phyloP scores from a whole-genome alignment of 2,113 vertebrate species.

The Vireo altiloquus region DNA sequence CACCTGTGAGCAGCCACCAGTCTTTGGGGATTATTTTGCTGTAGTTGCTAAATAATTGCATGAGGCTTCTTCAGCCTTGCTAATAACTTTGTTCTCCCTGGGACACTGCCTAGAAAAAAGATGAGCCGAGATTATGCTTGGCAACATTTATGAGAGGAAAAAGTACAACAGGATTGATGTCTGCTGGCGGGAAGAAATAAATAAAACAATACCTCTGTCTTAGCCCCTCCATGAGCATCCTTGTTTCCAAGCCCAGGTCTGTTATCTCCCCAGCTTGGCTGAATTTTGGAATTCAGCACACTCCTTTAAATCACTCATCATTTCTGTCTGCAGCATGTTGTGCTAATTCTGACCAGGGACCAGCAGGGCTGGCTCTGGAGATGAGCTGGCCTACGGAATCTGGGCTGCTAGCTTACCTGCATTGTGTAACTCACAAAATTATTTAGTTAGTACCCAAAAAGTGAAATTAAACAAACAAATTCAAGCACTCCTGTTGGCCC shows the following conservation, averaged over 20 bases:
- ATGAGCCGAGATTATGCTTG: neutral
- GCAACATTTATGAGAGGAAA: neutral
- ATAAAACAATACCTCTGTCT: neutral
- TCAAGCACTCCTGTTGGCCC: neutral
- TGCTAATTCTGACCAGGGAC: neutral
- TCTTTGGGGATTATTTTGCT: conserved; percentile 20
- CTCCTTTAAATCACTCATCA: neutral
- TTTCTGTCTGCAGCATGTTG: neutral
- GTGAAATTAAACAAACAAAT: neutral
- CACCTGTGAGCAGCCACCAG: neutral
- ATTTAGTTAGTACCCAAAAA: neutral
- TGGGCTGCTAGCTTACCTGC: neutral
- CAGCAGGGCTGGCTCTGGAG: neutral
- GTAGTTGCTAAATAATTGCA: conserved; percentile 14
- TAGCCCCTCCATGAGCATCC: neutral
- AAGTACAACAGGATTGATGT: conserved; percentile 14
- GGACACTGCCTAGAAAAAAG: neutral
- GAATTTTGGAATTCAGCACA: neutral
- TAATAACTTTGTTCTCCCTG: neutral
- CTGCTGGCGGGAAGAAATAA: neutral
- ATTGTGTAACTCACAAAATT: neutral
- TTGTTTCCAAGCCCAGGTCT: neutral
- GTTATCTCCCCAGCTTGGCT: neutral
- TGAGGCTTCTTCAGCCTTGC: conserved; percentile 6
- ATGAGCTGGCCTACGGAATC: neutral